Conservation (phyloP, 2,113 vertebrate species). For the Amphiprion ocellaris region DNA sequence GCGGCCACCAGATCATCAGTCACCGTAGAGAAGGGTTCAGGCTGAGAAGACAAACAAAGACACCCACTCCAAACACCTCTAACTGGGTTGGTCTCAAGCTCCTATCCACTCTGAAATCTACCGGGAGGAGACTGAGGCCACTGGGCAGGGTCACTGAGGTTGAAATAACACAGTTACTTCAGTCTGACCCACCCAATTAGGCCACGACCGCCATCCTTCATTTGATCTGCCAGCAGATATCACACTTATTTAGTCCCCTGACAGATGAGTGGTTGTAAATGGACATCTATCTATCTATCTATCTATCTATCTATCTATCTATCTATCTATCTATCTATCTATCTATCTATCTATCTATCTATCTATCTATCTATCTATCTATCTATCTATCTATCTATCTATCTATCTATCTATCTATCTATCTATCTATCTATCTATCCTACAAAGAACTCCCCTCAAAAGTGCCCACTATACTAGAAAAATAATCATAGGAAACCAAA, state of each 20-base stretch:
- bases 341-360: no score
- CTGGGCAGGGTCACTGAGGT: slow-evolving; percentile 78
- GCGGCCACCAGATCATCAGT: slow-evolving; percentile 77
- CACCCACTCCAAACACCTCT: slow-evolving; percentile 69
- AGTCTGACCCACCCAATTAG: slow-evolving; percentile 72
- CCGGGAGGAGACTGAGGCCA: slow-evolving; percentile 41
- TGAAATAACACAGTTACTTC: slow-evolving; percentile 80
- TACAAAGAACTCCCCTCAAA: no score
- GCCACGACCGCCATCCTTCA: slow-evolving; percentile 72
- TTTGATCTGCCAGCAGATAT: slow-evolving; percentile 76
- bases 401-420: no score
- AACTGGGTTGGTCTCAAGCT: slow-evolving; percentile 39
- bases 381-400: no score
- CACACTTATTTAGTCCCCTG: slow-evolving; percentile 45
- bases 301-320: slow-evolving; percentile 5
- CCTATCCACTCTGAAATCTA: slow-evolving; percentile 54
- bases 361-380: no score
- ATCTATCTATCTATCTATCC: no score
- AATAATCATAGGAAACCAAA: no score
- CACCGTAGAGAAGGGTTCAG: slow-evolving; percentile 64
- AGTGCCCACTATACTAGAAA: background rate
- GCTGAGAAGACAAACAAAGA: slow-evolving; percentile 81
- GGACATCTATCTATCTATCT: slow-evolving; percentile 6
- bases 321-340: no score
- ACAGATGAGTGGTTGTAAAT: slow-evolving; percentile 32